Evolutionary conservation across 2,888 invertebrate species (phyloP).

Genomic region (Brenthis daphne): DNA sequence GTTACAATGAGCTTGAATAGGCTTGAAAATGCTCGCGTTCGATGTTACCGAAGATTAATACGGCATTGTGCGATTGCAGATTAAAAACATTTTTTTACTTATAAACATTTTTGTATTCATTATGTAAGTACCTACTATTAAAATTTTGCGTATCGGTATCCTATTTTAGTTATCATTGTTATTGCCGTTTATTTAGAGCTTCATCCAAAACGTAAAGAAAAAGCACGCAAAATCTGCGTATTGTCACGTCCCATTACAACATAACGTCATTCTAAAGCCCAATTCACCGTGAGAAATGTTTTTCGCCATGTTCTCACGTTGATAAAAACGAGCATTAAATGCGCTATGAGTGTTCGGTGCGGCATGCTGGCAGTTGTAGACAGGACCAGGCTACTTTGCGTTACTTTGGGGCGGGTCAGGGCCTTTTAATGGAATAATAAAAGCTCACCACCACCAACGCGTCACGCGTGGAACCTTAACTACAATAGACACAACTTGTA

Average conservation of each 20-base stretch:
- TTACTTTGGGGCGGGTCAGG: slow-evolving; percentile 17
- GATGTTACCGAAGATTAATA: slow-evolving; percentile 3
- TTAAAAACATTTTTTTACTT: neutral
- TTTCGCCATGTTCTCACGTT: slow-evolving; percentile 43
- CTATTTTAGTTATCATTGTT: too few relatives aligned
- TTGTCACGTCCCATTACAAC: slow-evolving; percentile 7
- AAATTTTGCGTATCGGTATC: too few relatives aligned
- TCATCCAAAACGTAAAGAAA: neutral
- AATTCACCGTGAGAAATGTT: slow-evolving; percentile 43
- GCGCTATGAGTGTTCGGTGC: neutral
- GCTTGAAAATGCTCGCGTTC: slow-evolving; percentile 6
- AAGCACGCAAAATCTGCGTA: neutral
- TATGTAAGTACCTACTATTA: too few relatives aligned
- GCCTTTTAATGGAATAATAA: slow-evolving; percentile 13
- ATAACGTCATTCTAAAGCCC: slow-evolving; percentile 6
- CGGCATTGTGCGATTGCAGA: neutral
- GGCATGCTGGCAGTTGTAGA: neutral
- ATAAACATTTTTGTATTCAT: too few relatives aligned
- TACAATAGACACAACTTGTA: neutral
- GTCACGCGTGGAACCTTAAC: neutral
- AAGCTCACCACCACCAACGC: neutral
- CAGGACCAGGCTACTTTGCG: neutral
- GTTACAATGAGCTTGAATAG: slow-evolving; percentile 4
- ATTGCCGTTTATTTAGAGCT: too few relatives aligned
- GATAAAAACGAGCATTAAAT: slow-evolving; percentile 24